phyloP scores from a whole-genome alignment of 2,888 invertebrate genomes.

The Aphidius colemani region DNA sequence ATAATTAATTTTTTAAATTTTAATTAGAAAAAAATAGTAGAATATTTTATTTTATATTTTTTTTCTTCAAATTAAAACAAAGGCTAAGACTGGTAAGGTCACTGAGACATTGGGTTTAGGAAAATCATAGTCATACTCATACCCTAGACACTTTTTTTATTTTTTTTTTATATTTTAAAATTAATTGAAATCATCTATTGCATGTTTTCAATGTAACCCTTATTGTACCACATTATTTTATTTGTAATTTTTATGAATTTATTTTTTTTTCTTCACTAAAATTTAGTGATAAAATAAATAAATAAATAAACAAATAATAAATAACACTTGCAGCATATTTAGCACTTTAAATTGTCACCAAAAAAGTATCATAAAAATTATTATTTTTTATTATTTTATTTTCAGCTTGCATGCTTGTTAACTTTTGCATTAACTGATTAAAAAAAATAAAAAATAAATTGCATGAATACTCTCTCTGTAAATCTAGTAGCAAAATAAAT shows the following conservation, averaged over 20 bases:
- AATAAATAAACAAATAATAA: constrained; percentile 16
- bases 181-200: constrained; percentile 1
- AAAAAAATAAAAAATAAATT: not conserved
- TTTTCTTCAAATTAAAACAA: constrained; percentile 16
- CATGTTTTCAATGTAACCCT: too few species aligned
- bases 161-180: constrained; percentile 5
- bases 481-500: too few species aligned
- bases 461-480: constrained; percentile 9
- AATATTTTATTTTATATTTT: not conserved
- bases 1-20: too few species aligned
- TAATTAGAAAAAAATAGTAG: constrained; percentile 18
- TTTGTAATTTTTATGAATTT: not conserved
- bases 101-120: constrained; percentile 59
- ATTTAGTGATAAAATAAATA: not conserved
- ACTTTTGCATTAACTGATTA: constrained; percentile 1
- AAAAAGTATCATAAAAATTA: not conserved
- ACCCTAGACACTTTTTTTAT: constrained; percentile 48
- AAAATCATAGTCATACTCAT: constrained; percentile 56
- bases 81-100: constrained; percentile 47
- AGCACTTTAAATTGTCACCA: constrained; percentile 11
- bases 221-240: too few species aligned
- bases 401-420: constrained; percentile 4
- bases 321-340: constrained; percentile 9
- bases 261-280: constrained; percentile 9
- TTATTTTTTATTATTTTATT: constrained; percentile 2